phyloP scores from a whole-genome alignment of 2,113 vertebrate genomes.

The Toxostoma redivivum region DNA sequence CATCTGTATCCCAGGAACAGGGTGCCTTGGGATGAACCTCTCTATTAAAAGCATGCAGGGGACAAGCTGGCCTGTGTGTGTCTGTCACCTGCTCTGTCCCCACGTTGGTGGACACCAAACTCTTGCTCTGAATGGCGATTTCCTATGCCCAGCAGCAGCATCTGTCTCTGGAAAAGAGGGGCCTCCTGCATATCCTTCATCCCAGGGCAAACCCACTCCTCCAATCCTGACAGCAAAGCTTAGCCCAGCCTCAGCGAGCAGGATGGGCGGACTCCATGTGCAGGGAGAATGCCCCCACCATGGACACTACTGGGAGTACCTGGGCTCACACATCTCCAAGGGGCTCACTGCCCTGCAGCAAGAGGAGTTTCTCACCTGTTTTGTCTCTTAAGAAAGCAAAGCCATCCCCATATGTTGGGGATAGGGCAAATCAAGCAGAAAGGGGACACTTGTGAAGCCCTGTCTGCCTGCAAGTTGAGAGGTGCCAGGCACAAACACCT shows the following conservation, averaged over 20 bases:
- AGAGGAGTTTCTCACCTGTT: not conserved
- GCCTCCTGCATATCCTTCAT: not conserved
- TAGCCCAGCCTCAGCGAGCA: not conserved
- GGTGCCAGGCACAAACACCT: not conserved
- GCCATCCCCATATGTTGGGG: not conserved
- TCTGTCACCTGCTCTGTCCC: not conserved
- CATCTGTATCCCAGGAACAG: not conserved
- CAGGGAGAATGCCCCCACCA: not conserved
- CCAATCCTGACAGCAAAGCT: not conserved
- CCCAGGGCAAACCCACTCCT: not conserved
- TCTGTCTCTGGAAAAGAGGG: accelerated
- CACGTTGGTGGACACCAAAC: accelerated
- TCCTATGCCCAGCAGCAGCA: accelerated
- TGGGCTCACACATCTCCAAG: accelerated
- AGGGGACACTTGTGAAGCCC: accelerated
- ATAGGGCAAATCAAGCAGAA: not conserved
- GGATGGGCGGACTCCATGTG: not conserved
- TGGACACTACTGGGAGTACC: not conserved
- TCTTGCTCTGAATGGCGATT: not conserved
- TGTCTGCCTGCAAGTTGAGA: not conserved
- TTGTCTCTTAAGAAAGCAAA: not conserved
- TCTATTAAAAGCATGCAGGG: accelerated
- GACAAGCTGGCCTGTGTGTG: not conserved
- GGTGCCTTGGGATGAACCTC: not conserved
- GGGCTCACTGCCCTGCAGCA: accelerated